phyloP scores from a whole-genome alignment of 2,888 invertebrate species.

The Diaphora mendica region DNA sequence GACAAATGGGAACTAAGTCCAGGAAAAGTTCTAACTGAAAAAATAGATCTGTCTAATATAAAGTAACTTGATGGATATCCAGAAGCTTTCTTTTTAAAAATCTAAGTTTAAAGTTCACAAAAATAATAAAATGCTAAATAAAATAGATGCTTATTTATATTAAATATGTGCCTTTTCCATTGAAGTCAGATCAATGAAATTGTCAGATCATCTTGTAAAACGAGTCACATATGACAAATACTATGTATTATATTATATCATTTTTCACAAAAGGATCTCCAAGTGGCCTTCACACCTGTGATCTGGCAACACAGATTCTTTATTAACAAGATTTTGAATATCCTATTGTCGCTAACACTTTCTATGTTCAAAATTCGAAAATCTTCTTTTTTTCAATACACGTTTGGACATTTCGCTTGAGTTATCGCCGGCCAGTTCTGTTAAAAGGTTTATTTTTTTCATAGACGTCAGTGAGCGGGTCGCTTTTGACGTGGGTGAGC shows the following conservation, averaged over 20 bases:
- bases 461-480: constrained; percentile 78
- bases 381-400: constrained; percentile 67
- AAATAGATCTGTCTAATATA: background rate
- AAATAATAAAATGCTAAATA: background rate
- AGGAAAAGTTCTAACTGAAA: background rate
- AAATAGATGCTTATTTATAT: too few relatives aligned
- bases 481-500: constrained; percentile 84
- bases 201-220: constrained; percentile 1
- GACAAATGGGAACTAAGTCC: background rate
- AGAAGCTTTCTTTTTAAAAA: background rate
- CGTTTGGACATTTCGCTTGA: constrained; percentile 86
- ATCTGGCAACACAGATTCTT: constrained; percentile 66
- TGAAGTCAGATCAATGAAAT: too few relatives aligned
- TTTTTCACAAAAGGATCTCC: constrained; percentile 5
- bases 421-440: constrained; percentile 84
- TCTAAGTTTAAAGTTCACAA: background rate
- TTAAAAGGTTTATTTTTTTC: constrained; percentile 83
- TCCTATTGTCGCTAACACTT: constrained; percentile 86
- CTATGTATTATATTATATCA: background rate
- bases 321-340: constrained; percentile 86
- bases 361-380: constrained; percentile 79
- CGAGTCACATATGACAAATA: constrained; percentile 8
- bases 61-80: background rate
- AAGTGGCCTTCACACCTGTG: constrained; percentile 40
- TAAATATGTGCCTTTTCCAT: background rate